Base-by-base conservation (phyloP, 2,888 invertebrate species). In the Melanophora roralis region DNA sequence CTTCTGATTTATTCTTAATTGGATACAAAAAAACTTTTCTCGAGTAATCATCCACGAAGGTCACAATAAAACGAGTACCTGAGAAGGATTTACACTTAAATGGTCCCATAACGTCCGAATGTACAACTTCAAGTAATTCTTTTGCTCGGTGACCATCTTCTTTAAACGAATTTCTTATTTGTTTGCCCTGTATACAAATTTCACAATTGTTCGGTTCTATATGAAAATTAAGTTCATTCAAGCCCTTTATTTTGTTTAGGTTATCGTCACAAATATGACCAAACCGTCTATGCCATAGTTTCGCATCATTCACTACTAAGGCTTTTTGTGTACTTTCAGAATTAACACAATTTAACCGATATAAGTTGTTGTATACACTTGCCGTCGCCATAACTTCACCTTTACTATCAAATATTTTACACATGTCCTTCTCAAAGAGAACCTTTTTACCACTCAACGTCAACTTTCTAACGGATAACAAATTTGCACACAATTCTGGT, bases 81-180 rank as follows among this genome's bases (percentile, higher is more conserved):
- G 85, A 86, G 11, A 84, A 67, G 0, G 89, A 89, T 34, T 73
- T 65, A 8, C 79, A 81, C 72, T 86, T 84, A 84, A 89, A 86
- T 16, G 88, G 88, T 14, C 88, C 88, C 81, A 87, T 87, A 2
- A 89, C 77, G 82, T 89, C 89, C 2, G 86, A 75, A 65, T 89
- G 88, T 4, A 89, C 69, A 21, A 87, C 14, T 34, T 88, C 85
- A 32, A 89, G 73, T 34, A 81, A 11, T 40, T 81, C n/a, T n/a
- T n/a, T n/a, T n/a, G n/a, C n/a, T n/a, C n/a, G n/a, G n/a, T n/a
- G n/a, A n/a, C n/a, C n/a, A 38, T 45, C 60, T 16, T 74, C 60
- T 23, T 72, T 60, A 68, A 84, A 85, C 7, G 84, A 73, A 34
- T 38, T 40, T 75, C 83, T 73, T 14, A 81, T 71, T 47, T 84